Evolutionary conservation across 2,888 invertebrate species (phyloP).

Genomic region (Drepana falcataria): DNA sequence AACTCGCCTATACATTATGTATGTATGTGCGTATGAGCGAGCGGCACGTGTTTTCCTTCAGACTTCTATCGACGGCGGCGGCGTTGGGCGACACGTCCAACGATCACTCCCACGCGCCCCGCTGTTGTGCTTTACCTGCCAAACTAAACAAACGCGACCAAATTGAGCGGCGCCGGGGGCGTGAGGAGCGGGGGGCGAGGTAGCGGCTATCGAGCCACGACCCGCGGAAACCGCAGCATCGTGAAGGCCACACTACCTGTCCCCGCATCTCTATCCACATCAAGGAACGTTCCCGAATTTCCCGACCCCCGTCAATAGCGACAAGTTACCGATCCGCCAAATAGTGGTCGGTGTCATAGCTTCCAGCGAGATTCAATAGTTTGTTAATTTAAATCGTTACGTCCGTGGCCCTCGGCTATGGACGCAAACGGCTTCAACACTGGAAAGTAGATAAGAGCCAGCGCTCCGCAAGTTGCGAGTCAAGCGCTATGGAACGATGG

Average conservation of each 20-base stretch:
- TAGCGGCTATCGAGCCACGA: constrained; percentile 38
- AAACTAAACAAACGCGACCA: constrained; percentile 53
- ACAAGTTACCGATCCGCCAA: constrained; percentile 30
- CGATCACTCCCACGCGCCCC: constrained; percentile 21
- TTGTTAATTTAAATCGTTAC: not conserved
- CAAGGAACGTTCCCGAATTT: constrained; percentile 29
- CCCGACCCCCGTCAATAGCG: constrained; percentile 44
- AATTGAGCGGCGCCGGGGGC: constrained; percentile 21
- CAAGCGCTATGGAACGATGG: constrained; percentile 41
- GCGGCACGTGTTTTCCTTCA: constrained; percentile 28
- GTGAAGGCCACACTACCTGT: constrained; percentile 25
- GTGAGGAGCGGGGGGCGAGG: constrained; percentile 19
- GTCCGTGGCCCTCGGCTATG: constrained; percentile 3
- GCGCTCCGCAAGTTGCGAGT: constrained; percentile 10
- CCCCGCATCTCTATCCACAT: constrained; percentile 22
- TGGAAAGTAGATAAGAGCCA: constrained; percentile 18
- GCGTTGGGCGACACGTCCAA: constrained; percentile 38
- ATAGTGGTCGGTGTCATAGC: constrained; percentile 39
- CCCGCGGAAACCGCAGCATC: constrained; percentile 48
- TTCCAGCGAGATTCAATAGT: constrained; percentile 22
- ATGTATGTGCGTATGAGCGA: not conserved
- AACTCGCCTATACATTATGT: not conserved
- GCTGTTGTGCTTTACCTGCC: constrained; percentile 61
- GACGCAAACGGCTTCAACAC: constrained; percentile 12
- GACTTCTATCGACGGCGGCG: constrained; percentile 32